phyloP scores from a whole-genome alignment of 2,888 invertebrate species.

The Amblyjoppa proteus region DNA sequence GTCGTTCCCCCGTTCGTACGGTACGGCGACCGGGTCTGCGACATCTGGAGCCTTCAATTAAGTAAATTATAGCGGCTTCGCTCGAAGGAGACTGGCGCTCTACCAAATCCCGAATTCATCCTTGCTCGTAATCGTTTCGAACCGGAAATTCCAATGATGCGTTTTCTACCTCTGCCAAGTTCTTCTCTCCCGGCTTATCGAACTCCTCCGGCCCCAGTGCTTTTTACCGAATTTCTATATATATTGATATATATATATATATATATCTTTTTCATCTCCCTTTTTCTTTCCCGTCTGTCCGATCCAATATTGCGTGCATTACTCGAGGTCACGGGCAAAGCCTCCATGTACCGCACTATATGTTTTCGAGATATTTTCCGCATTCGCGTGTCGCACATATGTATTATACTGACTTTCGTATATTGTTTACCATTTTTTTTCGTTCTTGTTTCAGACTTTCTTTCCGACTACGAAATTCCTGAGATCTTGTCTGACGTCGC shows the following conservation, averaged over 20 bases:
- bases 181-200: not conserved
- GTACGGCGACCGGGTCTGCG: not conserved
- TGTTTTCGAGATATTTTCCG: not conserved
- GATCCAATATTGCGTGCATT: conserved; percentile 22
- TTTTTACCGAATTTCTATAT: not conserved
- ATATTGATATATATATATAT: too few species aligned
- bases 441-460: conserved; percentile 51
- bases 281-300: not conserved
- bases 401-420: conserved; percentile 1
- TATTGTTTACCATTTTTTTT: not conserved
- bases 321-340: not conserved
- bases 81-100: conserved; percentile 1
- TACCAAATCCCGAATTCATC: conserved; percentile 31
- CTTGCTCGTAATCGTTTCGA: conserved; percentile 10
- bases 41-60: conserved; percentile 32
- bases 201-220: not conserved
- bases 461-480: conserved; percentile 54
- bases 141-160: conserved; percentile 32
- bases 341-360: not conserved
- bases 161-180: conserved; percentile 16
- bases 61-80: conserved; percentile 21
- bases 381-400: not conserved
- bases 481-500: conserved; percentile 46
- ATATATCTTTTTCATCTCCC: not conserved
- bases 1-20: not conserved